Base-by-base conservation (phyloP, 2,113 vertebrate genomes). In the Ciconia maguari region DNA sequence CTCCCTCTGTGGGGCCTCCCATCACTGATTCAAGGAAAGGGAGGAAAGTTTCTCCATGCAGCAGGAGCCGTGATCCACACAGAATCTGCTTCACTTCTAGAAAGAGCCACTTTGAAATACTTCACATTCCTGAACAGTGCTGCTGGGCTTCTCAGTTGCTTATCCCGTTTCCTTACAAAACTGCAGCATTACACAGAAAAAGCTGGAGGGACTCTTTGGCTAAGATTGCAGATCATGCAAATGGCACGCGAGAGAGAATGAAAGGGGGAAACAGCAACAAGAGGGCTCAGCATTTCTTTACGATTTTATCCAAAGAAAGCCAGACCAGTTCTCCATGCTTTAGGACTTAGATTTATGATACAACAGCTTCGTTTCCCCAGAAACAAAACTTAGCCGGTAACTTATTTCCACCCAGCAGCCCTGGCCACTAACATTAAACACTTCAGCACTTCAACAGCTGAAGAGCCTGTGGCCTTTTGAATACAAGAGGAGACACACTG, bases 61-160 rank as follows among this genome's bases (percentile, higher is more conserved):
- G 60, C 42, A 81, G 46, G 74, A 89, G 69, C 58, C 0, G 0
- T 93, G 87, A 96, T 62, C 95, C 81, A 90, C 48, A 25, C n/a
- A 83, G 78, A 97, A 96, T 97, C 75, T 74, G 82, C 60, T 68
- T 94, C 36, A 58, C 36, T 93, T 96, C 93, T 91, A 89, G 89
- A 90, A 96, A 89, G 83, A 94, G 36, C 65, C 68, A 68, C 79
- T 96, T 87, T 0, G 4, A 94, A 97, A 96, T 95, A 82, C 16
- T 89, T 95, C 54, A 90, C 88, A 97, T 94, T 97, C 96, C 81
- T 81, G 26, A 95, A 77, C 1, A 2, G 38, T 74, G 72, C 89
- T 91, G 66, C 68, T 85, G 60, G 49, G 60, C n/a, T 78, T 55
- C 85, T 52, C 49, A 46, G 34, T 36, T 62, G 42, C 80, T 90